These are phyloP conservation scores for Mastacembelus armatus DNA, from an alignment of 2,797 vertebrate species.

Conservation along the genomic window DNA sequence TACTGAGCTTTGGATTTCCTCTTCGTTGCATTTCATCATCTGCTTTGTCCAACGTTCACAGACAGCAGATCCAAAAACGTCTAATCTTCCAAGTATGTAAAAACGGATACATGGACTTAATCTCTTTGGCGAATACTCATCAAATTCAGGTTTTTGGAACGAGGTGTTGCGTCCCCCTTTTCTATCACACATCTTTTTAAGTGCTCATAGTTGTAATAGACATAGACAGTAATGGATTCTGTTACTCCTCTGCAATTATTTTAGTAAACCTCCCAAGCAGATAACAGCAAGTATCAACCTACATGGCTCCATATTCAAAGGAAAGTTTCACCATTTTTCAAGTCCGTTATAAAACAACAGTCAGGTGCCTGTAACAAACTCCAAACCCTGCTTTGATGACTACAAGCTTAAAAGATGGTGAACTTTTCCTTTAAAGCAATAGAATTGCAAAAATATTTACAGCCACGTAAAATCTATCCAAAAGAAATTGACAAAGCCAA, in stretches of 20 bases:
- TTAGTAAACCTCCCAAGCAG: slow-evolving; percentile 5
- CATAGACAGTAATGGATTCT: background rate
- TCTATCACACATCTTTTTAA: slow-evolving; percentile 5
- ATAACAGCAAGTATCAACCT: slow-evolving; percentile 16
- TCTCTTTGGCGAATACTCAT: background rate
- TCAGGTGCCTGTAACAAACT: too few relatives aligned
- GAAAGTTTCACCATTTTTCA: background rate
- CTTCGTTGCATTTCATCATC: slow-evolving; percentile 23
- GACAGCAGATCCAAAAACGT: background rate
- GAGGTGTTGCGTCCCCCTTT: background rate
- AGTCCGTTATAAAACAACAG: background rate
- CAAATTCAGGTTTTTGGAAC: background rate
- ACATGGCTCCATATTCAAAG: slow-evolving; percentile 2
- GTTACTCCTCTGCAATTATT: background rate
- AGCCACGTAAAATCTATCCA: slow-evolving; percentile 1
- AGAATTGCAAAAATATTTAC: slow-evolving; percentile 5
- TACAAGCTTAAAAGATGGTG: background rate
- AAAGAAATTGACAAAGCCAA: slow-evolving; percentile 16
- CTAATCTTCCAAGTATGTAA: background rate
- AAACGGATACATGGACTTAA: background rate
- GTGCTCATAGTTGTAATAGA: background rate
- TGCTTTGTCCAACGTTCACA: too few relatives aligned
- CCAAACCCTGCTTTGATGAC: background rate
- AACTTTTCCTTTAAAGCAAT: background rate
- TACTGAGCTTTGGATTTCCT: slow-evolving; percentile 41